These are phyloP conservation scores for Pelecanus crispus DNA, from an alignment of 2,113 vertebrate genomes.

Conservation along the genomic window DNA sequence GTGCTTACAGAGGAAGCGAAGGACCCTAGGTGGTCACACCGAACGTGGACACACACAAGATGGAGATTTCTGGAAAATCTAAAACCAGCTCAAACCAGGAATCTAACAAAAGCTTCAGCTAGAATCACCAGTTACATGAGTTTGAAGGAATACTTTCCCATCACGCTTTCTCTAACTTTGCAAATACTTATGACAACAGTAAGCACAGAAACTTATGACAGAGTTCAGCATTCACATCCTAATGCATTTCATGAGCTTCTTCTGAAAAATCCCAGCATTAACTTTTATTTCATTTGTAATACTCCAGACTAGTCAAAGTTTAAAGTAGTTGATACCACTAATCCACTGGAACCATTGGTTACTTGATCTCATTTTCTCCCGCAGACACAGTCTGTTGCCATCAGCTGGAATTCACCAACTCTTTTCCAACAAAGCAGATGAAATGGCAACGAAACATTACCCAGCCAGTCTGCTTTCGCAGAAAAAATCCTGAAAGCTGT, in stretches of 20 bases:
- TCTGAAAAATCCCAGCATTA: background rate
- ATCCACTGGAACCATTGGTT: background rate
- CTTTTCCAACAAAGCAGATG: background rate
- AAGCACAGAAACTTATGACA: background rate
- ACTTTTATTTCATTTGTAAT: background rate
- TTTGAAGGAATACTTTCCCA: background rate
- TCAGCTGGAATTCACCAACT: background rate
- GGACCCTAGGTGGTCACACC: background rate
- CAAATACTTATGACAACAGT: background rate
- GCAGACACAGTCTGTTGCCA: background rate
- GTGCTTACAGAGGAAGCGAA: accelerated
- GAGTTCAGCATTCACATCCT: background rate
- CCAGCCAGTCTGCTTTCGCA: background rate
- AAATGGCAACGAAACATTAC: background rate
- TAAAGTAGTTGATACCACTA: background rate
- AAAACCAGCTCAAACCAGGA: background rate
- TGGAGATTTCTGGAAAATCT: background rate
- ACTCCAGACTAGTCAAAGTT: background rate
- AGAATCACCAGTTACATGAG: background rate
- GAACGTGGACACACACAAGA: background rate
- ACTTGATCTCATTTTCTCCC: background rate
- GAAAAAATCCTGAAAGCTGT: background rate
- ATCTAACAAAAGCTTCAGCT: background rate
- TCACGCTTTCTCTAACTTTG: background rate
- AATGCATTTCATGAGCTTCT: accelerated